Evolutionary conservation across 2,888 invertebrate genomes (phyloP), one percentile per base, ranked within the genome.

Genomic region (Erannis defoliaria): DNA sequence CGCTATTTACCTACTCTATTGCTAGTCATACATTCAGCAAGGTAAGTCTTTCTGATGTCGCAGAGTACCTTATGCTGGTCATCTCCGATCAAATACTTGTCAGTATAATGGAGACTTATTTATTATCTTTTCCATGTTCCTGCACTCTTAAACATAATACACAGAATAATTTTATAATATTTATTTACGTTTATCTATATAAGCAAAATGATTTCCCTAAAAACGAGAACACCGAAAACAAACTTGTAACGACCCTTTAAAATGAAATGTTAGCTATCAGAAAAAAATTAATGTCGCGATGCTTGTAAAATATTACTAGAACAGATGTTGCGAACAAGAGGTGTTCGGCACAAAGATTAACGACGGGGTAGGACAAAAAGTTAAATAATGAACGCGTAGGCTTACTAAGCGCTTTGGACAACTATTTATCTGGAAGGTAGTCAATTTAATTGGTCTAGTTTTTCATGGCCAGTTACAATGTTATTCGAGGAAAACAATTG

Each of bases 301-400:
- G 73, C 78, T 84, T 81, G 82, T 84, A 86, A 88, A 86, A 87
- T 86, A 89, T 86, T 78, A 72, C 80, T 68, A 63, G 71, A 82
- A 81, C 89, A 89, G 87, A 86, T 88, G 88, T 84, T 88, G 73
- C 74, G 75, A 78, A 78, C 77, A 84, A 79, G 78, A 78, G 80
- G 78, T 80, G 77, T 81, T 81, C 73, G 79, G 72, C 81, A 83
- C 81, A 79, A 83, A 85, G 84, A 88, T 86, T 86, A 86, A 88
- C 83, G 82, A 76, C 49, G 51, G 59, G 60, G 57, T 42, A 45
- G 59, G 21, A 64, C 64, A 51, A 67, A 67, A 69, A 65, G 62
- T 59, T 50, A 65, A 67, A 59, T 58, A 46, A 65, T 61, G 40
- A 59, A 55, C 55, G 35, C 8, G 59, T 40, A 50, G 60, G 54